These are phyloP conservation scores for Pandion haliaetus DNA, from an alignment of 2,113 vertebrate genomes.

Conservation along the genomic window DNA sequence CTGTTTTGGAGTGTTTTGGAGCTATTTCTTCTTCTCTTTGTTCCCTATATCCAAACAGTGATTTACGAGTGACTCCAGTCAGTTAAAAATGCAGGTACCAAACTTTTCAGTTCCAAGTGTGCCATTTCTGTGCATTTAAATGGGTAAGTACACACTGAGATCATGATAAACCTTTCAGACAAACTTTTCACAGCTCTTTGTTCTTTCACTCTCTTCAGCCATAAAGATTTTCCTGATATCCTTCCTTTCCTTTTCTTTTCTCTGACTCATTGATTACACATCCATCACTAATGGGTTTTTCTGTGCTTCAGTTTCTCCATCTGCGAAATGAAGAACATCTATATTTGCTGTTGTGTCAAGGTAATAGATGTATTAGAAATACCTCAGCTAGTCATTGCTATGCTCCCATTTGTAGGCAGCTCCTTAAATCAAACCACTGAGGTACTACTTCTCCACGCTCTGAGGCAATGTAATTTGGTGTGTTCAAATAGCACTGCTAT, in stretches of 20 bases:
- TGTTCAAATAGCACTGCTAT: not conserved
- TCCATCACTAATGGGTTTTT: conserved; percentile 1
- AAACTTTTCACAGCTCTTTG: not conserved
- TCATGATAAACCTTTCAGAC: not conserved
- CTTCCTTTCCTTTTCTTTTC: not conserved
- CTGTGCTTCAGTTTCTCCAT: not conserved
- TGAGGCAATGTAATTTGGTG: not conserved
- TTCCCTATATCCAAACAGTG: not conserved
- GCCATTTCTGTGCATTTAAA: not conserved
- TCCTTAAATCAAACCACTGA: not conserved
- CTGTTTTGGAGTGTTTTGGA: not conserved
- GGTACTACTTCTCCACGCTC: not conserved
- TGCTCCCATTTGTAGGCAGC: not conserved
- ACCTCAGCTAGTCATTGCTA: not conserved
- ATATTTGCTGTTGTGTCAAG: not conserved
- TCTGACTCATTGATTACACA: conserved; percentile 23
- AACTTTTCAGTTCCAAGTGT: not conserved
- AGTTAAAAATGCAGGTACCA: not conserved
- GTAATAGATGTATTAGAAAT: conserved; percentile 3
- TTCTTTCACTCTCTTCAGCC: not conserved
- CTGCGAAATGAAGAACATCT: not conserved
- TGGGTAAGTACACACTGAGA: not conserved
- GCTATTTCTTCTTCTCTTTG: not conserved
- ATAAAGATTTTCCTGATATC: not conserved
- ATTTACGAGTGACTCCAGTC: not conserved